Conservation (phyloP, 1,140 invertebrate species). For the Trachelipus rathkii region DNA sequence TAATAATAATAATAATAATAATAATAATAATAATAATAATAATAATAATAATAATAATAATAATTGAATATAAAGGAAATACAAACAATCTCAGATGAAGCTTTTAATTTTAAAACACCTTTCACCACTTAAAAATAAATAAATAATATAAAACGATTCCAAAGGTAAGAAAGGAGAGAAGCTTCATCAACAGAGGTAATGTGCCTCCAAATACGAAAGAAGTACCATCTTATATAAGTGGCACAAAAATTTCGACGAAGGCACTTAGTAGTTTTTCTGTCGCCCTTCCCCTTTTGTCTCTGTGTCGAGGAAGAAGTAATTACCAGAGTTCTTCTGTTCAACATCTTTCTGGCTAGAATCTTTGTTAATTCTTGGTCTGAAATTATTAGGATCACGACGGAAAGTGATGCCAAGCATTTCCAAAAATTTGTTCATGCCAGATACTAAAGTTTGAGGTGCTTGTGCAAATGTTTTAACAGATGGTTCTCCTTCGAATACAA, state of each 20-base stretch:
- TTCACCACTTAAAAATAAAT: neutral
- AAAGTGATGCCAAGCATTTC: conserved; percentile 97
- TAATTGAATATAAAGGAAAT: neutral
- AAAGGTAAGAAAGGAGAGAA: neutral
- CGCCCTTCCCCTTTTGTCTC: conserved; percentile 17
- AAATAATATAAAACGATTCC: neutral
- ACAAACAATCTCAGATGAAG: neutral
- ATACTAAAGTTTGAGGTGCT: conserved; percentile 85
- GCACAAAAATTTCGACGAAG: neutral
- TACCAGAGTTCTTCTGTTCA: conserved; percentile 93
- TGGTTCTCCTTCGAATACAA: conserved; percentile 94
- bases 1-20: neutral
- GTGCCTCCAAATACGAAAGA: neutral
- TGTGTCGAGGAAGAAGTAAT: conserved; percentile 94
- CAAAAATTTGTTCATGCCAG: conserved; percentile 98
- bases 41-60: neutral
- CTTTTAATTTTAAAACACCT: neutral
- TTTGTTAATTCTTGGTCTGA: conserved; percentile 97
- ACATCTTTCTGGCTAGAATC: conserved; percentile 71
- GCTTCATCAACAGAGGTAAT: neutral
- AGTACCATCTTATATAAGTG: neutral
- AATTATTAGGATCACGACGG: conserved; percentile 97
- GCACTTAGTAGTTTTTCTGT: neutral
- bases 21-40: neutral
- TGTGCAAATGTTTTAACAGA: conserved; percentile 84